These are phyloP conservation scores for Gallinago undulata DNA, from an alignment of 2,113 vertebrate genomes.

Conservation along the genomic window DNA sequence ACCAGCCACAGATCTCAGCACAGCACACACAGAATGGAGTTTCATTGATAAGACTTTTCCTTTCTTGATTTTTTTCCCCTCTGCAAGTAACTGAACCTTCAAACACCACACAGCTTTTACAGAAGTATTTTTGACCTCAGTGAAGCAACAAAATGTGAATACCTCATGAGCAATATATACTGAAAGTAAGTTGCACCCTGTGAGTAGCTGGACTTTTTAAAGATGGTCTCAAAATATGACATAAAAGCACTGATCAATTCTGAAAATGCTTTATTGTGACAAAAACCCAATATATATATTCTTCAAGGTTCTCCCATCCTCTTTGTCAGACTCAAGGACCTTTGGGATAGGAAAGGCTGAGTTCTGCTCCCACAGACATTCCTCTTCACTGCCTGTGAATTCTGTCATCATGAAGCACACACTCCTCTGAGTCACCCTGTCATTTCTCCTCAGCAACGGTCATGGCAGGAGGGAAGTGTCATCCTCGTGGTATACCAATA, in stretches of 20 bases:
- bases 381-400: neutral
- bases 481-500: no score
- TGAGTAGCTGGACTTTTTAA: neutral
- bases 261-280: neutral
- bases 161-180: neutral
- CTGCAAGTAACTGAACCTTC: neutral
- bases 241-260: neutral
- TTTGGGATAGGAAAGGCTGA: neutral
- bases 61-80: neutral
- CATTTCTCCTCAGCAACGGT: no score
- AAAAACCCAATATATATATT: neutral
- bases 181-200: neutral
- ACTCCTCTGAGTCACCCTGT: no score
- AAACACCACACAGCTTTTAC: neutral
- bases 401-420: no score
- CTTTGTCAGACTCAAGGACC: neutral
- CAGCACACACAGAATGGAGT: accelerated
- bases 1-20: neutral
- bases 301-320: neutral
- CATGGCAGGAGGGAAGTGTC: no score
- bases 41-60: neutral
- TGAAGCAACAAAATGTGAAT: neutral
- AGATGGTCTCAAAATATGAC: neutral
- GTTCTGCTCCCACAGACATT: neutral
- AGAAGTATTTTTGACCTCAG: neutral